Base-by-base conservation (phyloP, 1,140 invertebrate genomes). In the Pseudoatta argentina region DNA sequence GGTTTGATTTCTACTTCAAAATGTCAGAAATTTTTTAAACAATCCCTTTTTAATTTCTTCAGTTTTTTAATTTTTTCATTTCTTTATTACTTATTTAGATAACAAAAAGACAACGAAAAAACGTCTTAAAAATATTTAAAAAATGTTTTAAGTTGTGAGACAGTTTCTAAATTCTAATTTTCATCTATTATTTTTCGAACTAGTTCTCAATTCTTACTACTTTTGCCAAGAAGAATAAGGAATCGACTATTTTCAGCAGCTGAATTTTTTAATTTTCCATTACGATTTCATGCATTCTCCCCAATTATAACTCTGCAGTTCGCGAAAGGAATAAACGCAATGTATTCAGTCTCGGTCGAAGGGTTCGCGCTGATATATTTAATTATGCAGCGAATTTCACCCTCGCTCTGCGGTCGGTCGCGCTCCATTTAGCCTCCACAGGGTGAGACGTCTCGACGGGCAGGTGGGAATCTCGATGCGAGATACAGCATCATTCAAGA, bases 341-440 rank as follows among this genome's bases (percentile, higher is more conserved):
- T 57, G 39, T 83, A 83, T 73, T 44, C 69, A 61, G 79, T 51
- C 39, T 75, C 69, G 69, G 55, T 63, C 69, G 79, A 83, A 51
- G 69, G 69, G 55, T 34, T 75, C 55, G 69, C 79, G 69, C 79
- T 83, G 79, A 83, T 83, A 89, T 87, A 87, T 91, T 91, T 90
- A 91, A 91, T 91, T 91, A 91, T 91, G 90, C 89, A 91, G 75
- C 85, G 90, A 85, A 87, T 90, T 85, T 91, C 90, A 91, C 89
- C 89, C 89, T 88, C 89, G 77, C 87, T 89, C 88, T 86, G 87
- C 86, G 87, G 83, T 88, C 88, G 88, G 82, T 86, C 88, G 81
- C 86, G 89, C 89, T 91, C 89, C 88, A 91, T 89, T 91, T 91
- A 85, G 87, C 77, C 86, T 86, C 73, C 79, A 61, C 78, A 64